Conservation (phyloP, 2,888 invertebrate genomes). For the Adelphocoris suturalis region DNA sequence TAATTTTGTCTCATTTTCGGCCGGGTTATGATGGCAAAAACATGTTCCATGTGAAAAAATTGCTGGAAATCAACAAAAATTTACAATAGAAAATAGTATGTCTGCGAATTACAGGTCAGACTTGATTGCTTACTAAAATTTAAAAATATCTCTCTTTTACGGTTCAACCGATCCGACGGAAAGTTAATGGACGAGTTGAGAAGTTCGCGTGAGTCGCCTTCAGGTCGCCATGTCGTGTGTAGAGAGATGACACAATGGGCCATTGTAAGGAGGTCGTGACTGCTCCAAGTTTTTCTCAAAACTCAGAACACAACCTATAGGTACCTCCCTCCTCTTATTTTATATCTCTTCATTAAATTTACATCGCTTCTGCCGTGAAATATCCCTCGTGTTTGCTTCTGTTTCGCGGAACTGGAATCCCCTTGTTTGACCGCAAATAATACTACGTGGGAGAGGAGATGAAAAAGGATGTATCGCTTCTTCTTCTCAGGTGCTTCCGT, state of each 20-base stretch:
- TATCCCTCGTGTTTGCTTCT: conserved; percentile 2
- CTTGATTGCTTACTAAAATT: too few species aligned
- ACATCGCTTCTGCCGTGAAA: background rate
- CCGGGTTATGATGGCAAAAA: too few species aligned
- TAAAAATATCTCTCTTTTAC: too few species aligned
- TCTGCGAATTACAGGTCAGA: too few species aligned
- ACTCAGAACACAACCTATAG: background rate
- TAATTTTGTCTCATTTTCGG: too few species aligned
- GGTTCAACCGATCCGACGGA: background rate
- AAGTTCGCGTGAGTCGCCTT: conserved; percentile 50
- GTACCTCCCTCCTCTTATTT: background rate
- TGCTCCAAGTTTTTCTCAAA: background rate
- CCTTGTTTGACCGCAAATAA: background rate
- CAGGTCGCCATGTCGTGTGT: conserved; percentile 34
- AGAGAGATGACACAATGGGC: conserved; percentile 60
- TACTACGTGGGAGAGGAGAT: background rate
- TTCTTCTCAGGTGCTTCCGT: background rate
- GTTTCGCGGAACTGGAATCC: background rate
- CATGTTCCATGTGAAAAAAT: too few species aligned
- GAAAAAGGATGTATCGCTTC: background rate
- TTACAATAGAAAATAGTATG: too few species aligned
- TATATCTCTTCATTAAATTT: conserved; percentile 21
- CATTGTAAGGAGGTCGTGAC: conserved; percentile 61
- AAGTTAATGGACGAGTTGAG: background rate
- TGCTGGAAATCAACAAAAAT: too few species aligned